Evolutionary conservation across 2,888 invertebrate genomes (phyloP).

Genomic region (Brachylomia viminalis): DNA sequence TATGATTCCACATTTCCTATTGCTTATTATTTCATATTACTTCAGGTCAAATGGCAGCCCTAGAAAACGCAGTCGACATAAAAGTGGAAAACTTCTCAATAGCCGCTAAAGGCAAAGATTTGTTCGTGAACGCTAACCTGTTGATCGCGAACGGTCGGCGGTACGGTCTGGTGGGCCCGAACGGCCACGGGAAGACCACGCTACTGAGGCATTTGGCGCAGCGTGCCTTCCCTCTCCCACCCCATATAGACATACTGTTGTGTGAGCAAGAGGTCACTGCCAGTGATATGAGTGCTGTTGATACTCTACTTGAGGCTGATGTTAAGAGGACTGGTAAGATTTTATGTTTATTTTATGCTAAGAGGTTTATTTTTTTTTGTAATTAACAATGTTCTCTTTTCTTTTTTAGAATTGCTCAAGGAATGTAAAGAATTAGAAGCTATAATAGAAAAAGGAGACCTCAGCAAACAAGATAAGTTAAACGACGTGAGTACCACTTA

Average conservation of each 20-base stretch:
- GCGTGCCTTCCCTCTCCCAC: conserved; percentile 97
- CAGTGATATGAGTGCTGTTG: conserved; percentile 97
- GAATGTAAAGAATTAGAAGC: conserved; percentile 96
- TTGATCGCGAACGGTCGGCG: conserved; percentile 97
- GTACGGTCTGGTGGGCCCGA: conserved; percentile 99
- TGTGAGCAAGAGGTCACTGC: conserved; percentile 99
- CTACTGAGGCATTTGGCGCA: conserved; percentile 97
- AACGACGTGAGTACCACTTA: conserved; percentile 91
- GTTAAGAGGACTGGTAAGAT: conserved; percentile 93
- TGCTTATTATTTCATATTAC: not conserved
- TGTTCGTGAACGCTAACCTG: conserved; percentile 98
- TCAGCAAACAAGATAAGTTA: conserved; percentile 93
- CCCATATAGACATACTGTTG: conserved; percentile 98
- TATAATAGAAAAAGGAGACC: conserved; percentile 93
- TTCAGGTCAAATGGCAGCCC: conserved; percentile 93
- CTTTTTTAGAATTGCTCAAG: conserved; percentile 91
- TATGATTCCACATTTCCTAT: not conserved
- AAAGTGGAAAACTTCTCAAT: conserved; percentile 99
- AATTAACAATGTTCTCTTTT: not conserved
- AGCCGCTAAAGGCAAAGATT: conserved; percentile 98
- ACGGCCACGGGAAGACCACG: conserved; percentile 99
- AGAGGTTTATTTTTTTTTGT: no score
- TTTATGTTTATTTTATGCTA: not conserved
- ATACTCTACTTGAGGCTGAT: conserved; percentile 98
- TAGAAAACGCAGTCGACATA: conserved; percentile 98